phyloP scores from a whole-genome alignment of 2,888 invertebrate species.

The Dastarcus helophoroides region DNA sequence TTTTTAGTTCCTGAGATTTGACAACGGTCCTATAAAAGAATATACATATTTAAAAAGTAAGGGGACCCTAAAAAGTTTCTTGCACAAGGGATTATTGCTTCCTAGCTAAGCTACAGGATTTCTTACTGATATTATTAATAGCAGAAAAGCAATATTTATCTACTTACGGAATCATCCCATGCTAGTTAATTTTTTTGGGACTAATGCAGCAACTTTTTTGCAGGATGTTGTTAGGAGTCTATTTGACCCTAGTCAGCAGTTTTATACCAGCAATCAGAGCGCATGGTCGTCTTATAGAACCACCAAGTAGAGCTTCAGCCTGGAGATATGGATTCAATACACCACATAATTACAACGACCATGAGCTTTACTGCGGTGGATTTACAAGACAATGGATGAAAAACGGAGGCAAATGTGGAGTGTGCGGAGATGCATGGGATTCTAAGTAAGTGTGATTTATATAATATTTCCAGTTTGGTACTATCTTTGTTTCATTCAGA shows the following conservation, averaged over 20 bases:
- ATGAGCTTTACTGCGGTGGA: constrained; percentile 80
- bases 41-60: too few species aligned
- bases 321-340: constrained; percentile 85
- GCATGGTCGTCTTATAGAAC: constrained; percentile 71
- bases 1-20: too few species aligned
- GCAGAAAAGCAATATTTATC: too few species aligned
- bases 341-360: constrained; percentile 81
- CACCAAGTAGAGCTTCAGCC: constrained; percentile 76
- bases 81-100: too few species aligned
- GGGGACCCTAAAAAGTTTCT: too few species aligned
- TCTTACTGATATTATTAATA: too few species aligned
- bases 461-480: not conserved
- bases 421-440: constrained; percentile 81
- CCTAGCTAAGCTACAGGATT: too few species aligned
- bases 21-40: too few species aligned
- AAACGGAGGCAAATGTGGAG: constrained; percentile 75
- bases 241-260: constrained; percentile 4
- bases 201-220: too few species aligned
- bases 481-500: too few species aligned
- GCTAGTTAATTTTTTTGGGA: too few species aligned
- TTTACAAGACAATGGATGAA: constrained; percentile 71
- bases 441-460: constrained; percentile 29
- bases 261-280: constrained; percentile 36
- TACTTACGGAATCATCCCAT: too few species aligned
- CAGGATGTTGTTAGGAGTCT: constrained; percentile 7